Base-by-base conservation (phyloP, 37 sponge, comb jelly and placozoan genomes). In the Diacarnus erythraeanus region DNA sequence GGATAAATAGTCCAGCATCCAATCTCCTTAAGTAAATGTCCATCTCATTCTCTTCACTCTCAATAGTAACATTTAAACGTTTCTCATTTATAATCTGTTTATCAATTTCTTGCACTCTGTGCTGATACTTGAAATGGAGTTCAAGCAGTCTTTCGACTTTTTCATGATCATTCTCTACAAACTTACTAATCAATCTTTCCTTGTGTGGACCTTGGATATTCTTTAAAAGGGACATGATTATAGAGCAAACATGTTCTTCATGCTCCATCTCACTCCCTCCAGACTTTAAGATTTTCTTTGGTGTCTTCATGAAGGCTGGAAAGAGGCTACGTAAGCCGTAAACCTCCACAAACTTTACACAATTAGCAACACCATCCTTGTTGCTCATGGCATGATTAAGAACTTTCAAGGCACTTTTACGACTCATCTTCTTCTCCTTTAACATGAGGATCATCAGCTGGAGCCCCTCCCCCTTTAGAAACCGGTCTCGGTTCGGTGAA, bases 361-460 rank as follows among this genome's bases (percentile, higher is more conserved):
- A 95, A 69, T 95, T 95, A 17, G 87, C 89, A 25, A 78, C 74
- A 41, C 99, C 97, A 40, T 98, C 95, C 0, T 75, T 57, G 1
- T 74, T 83, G 42, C 81, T 80, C 86, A 98, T 81, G 64, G 97
- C 97, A 44, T 96, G 91, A 80, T 96, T 89, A 44, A 98, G 89
- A 22, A 96, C 97, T 71, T 98, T 98, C 38, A 98, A 68, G 37
- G 99, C 90, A 40, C 90, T 84, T 22, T 79, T 68, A 25, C 88
- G 70, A 6, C 91, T 89, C 66, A 85, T 57, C 77, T 92, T 98
- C 89, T 94, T 98, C 59, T 80, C 90, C 78, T 89, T 90, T 39
- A 98, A 74, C 97, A 98, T 94, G 41, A 98, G 91, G 17, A 96
- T 87, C 99, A 98, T 98, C 80, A 98, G 74, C 80, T 98, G 97